These are phyloP conservation scores for Barypeithes pellucidus DNA, from an alignment of 2,888 invertebrate genomes.

Conservation along the genomic window DNA sequence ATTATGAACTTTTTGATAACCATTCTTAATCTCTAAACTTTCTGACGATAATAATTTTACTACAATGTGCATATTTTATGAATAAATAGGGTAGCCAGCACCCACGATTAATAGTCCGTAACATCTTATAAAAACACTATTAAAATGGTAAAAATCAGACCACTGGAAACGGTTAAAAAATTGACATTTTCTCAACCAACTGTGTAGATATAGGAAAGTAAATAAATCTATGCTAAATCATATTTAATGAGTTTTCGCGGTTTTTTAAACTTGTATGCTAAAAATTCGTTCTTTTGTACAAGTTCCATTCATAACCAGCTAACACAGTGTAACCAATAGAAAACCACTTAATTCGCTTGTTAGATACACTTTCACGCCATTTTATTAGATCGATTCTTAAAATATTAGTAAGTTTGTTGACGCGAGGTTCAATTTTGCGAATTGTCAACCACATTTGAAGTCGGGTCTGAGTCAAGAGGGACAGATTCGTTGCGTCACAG, in stretches of 20 bases:
- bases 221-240: conserved; percentile 21
- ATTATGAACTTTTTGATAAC: no score
- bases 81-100: neutral
- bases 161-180: neutral
- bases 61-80: neutral
- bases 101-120: neutral
- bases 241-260: conserved; percentile 35
- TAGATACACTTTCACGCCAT: conserved; percentile 28
- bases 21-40: no score
- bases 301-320: conserved; percentile 2
- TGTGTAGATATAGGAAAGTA: conserved; percentile 6
- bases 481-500: no score
- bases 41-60: no score
- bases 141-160: neutral
- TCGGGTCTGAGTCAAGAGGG: no score
- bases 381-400: conserved; percentile 4
- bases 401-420: no score
- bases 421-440: no score
- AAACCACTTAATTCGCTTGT: neutral
- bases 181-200: neutral
- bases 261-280: conserved; percentile 23
- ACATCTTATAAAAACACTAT: neutral
- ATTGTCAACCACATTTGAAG: no score
- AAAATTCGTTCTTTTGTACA: conserved; percentile 25
- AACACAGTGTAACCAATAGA: conserved; percentile 5